Base-by-base conservation (phyloP, 2,888 invertebrate genomes). In the Eugnorisma glareosa region DNA sequence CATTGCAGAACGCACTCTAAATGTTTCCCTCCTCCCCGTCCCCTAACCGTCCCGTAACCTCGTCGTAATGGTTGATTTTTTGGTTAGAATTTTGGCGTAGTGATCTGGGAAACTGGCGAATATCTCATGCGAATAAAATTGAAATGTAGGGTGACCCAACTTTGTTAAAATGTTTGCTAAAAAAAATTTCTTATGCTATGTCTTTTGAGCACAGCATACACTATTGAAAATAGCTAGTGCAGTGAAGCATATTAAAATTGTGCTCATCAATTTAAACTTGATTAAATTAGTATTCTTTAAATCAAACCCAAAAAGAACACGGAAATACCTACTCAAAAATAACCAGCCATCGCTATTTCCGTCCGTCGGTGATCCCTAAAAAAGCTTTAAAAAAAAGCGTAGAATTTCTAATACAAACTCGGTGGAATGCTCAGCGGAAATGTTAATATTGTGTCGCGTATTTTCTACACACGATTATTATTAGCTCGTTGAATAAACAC, bases 401-500 rank as follows among this genome's bases (percentile, higher is more conserved):
- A 67, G 54, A 69, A 76, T 67, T 78, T 80, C 70, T 78, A 73
- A 78, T 54, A 78, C 61, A 66, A 78, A 67, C 75, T 73, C 69
- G 0, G 8, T 5, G 69, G 80, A 75, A 85, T 72, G 70, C 40
- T 54, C 28, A 61, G 18, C 69, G 77, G 73, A 84, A 83, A 86
- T 85, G 78, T 79, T 80, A 70, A 69, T 83, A 77, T 69, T 67
- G 75, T 83, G 80, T 86, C 84, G 67, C 77, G 18, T 72, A 75
- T 79, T 73, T 81, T 77, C 72, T 11, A 64, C 63, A 51, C 63
- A 59, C n/a, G 54, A 74, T 45, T 84, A 86, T 83, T 86, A 77
- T 78, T 86, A 84, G 77, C 31, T 18, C 10, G 40, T 61, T 66
- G 28, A 69, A 43, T 74, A 75, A 81, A 71, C 68, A 63, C n/a